phyloP scores from a whole-genome alignment of 2,888 invertebrate species.

The Eilema caniola region DNA sequence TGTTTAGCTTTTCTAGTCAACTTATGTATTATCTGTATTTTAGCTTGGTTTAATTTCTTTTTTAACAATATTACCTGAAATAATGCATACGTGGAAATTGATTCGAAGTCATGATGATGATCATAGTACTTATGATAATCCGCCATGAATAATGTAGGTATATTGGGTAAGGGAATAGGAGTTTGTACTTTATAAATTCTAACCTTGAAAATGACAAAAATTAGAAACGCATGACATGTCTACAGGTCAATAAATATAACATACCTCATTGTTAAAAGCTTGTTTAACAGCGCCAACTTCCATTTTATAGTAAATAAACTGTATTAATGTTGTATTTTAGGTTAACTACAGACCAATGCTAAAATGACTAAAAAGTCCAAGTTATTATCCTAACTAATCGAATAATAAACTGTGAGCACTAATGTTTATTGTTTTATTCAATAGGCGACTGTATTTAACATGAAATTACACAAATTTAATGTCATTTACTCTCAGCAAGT shows the following conservation, averaged over 20 bases:
- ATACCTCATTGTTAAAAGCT: slow-evolving; percentile 82
- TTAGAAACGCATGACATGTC: background rate
- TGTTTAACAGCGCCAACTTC: slow-evolving; percentile 84
- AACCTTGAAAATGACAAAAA: background rate
- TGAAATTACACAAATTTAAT: background rate
- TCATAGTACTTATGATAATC: background rate
- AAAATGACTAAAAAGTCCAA: background rate
- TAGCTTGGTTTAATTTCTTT: slow-evolving; percentile 78
- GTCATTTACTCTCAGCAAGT: background rate
- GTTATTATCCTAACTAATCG: background rate
- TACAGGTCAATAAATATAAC: background rate
- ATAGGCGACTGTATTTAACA: background rate
- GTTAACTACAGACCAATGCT: background rate
- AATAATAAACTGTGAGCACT: background rate
- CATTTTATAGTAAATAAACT: slow-evolving; percentile 61
- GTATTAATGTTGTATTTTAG: background rate
- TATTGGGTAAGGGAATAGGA: too few relatives aligned
- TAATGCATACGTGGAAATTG: background rate
- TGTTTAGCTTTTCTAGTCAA: slow-evolving; percentile 80
- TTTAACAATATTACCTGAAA: slow-evolving; percentile 79
- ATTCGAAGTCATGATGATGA: background rate
- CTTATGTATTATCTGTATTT: slow-evolving; percentile 78
- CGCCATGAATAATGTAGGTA: too few relatives aligned
- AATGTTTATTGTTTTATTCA: background rate
- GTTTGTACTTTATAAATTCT: background rate